Conservation (phyloP, 2,113 vertebrate species). For the Tupaia tana region DNA sequence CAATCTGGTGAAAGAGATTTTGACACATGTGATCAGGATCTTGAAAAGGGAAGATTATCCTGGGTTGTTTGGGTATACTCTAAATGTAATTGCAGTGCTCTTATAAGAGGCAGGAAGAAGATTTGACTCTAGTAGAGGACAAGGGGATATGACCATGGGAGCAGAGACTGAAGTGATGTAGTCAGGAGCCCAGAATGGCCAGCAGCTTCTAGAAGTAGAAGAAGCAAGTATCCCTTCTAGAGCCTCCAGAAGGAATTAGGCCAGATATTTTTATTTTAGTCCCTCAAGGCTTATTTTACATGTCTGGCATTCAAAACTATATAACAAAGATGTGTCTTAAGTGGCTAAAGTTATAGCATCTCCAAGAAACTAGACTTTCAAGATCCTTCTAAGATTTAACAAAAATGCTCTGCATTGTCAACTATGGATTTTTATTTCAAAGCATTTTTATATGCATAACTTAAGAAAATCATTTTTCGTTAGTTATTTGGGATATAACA, state of each 20-base stretch:
- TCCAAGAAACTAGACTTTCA: background rate
- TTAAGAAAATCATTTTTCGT: slow-evolving; percentile 40
- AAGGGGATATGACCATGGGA: background rate
- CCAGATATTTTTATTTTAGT: background rate
- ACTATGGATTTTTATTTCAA: slow-evolving; percentile 17
- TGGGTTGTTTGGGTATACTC: background rate
- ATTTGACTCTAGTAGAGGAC: background rate
- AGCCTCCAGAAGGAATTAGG: background rate
- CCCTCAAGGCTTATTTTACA: background rate
- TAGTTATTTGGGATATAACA: background rate
- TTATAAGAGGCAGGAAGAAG: background rate
- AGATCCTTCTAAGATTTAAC: background rate
- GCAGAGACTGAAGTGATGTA: background rate
- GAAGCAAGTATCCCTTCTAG: background rate
- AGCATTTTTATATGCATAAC: background rate
- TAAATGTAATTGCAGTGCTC: background rate
- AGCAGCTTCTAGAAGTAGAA: background rate
- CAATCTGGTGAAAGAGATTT: background rate
- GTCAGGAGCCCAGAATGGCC: background rate
- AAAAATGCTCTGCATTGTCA: background rate
- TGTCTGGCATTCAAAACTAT: background rate
- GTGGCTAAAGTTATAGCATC: background rate
- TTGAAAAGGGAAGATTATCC: background rate
- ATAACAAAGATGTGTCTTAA: background rate
- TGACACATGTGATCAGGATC: background rate